Evolutionary conservation across 2,797 vertebrate species (phyloP).

Genomic region (Sarcophilus harrisii): DNA sequence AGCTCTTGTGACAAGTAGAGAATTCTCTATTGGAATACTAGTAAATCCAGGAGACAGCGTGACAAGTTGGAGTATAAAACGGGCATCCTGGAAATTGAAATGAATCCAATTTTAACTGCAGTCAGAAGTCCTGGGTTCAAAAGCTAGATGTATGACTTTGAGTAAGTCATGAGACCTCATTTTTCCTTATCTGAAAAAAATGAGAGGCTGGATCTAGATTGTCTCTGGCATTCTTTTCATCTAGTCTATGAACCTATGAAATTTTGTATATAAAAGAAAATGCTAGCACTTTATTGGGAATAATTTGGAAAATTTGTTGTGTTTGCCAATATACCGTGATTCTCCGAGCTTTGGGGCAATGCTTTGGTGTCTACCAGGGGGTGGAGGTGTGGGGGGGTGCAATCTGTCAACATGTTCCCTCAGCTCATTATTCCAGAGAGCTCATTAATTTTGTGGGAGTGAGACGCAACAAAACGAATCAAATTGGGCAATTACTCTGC

Average conservation of each 20-base stretch:
- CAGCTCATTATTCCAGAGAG: neutral
- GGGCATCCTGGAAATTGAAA: neutral
- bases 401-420: neutral
- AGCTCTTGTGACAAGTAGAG: neutral
- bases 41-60: neutral
- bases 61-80: neutral
- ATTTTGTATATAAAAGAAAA: neutral
- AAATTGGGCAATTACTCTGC: slow-evolving; percentile 14
- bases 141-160: neutral
- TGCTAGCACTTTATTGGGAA: neutral
- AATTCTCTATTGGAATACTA: neutral
- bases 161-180: neutral
- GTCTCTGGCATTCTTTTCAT: neutral
- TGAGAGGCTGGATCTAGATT: neutral
- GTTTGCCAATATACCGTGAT: neutral
- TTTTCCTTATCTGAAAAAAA: neutral
- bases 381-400: neutral
- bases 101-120: neutral
- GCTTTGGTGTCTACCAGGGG: neutral
- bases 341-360: slow-evolving; percentile 24
- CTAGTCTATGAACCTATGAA: neutral
- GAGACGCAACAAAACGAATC: slow-evolving; percentile 13
- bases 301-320: neutral
- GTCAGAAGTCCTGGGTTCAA: neutral
- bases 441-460: neutral